phyloP scores from a whole-genome alignment of 92 coral and sea anemone genomes.

The Diadumene lineata region DNA sequence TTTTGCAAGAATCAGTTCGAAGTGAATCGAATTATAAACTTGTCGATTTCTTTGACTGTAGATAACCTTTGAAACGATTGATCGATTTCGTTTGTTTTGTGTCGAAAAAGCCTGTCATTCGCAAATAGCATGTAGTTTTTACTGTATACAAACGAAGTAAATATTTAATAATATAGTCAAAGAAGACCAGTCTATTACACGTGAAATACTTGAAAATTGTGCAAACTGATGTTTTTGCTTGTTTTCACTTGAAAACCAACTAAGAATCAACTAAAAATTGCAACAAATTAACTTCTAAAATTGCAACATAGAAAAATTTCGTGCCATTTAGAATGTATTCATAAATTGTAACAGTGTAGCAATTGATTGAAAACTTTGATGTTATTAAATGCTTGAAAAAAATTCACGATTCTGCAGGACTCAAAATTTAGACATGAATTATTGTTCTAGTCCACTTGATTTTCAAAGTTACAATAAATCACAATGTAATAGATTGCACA shows the following conservation, averaged over 20 bases:
- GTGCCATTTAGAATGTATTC: not conserved
- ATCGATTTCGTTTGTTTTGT: conserved; percentile 9
- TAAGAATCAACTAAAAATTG: not conserved
- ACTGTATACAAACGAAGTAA: not conserved
- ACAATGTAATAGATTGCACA: no score
- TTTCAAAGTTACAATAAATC: no score
- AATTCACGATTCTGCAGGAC: no score
- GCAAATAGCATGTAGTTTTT: not conserved
- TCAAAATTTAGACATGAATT: no score
- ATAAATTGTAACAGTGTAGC: no score
- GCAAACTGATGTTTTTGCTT: not conserved
- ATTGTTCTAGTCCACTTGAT: no score
- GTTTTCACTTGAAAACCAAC: not conserved
- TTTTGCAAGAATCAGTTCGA: not conserved
- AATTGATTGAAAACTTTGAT: no score
- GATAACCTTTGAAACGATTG: conserved; percentile 9
- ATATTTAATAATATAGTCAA: not conserved
- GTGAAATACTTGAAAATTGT: not conserved
- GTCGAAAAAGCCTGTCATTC: conserved; percentile 9
- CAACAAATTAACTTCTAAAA: no score
- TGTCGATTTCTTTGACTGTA: not conserved
- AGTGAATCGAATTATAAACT: not conserved
- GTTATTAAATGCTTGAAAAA: no score
- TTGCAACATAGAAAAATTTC: no score
- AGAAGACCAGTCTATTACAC: not conserved